phyloP scores from a whole-genome alignment of 2,888 invertebrate species.

The Thereva unica region DNA sequence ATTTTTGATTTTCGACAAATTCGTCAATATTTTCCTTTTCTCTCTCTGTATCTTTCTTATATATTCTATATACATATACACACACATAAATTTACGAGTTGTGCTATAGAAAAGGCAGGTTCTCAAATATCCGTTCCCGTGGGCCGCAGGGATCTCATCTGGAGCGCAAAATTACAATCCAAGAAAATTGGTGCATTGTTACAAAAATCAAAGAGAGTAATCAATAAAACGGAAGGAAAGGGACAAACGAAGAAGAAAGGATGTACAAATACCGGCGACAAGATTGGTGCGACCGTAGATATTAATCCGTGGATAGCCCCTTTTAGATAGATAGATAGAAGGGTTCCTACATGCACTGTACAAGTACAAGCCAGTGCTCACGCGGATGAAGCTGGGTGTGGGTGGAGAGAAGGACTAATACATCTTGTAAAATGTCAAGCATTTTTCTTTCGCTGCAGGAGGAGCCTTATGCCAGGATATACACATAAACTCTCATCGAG shows the following conservation, averaged over 20 bases:
- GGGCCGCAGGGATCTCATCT: neutral
- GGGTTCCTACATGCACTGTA: neutral
- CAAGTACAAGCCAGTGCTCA: too few relatives aligned
- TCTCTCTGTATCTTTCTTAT: too few relatives aligned
- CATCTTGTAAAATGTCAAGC: too few relatives aligned
- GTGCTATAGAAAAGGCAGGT: neutral
- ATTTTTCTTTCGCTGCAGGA: too few relatives aligned
- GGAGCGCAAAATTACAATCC: conserved; percentile 20
- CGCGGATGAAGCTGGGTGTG: too few relatives aligned
- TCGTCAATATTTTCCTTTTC: conserved; percentile 20
- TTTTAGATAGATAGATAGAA: conserved; percentile 2
- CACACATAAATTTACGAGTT: conserved; percentile 18
- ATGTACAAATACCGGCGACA: conserved; percentile 21
- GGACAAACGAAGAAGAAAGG: neutral
- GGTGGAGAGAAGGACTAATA: too few relatives aligned
- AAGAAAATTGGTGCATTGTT: conserved; percentile 32
- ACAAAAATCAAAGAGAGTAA: conserved; percentile 27
- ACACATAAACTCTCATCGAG: too few relatives aligned
- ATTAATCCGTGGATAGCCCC: conserved; percentile 9
- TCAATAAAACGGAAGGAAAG: conserved; percentile 16
- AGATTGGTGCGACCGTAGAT: conserved; percentile 19
- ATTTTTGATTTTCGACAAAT: conserved; percentile 33
- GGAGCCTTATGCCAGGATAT: too few relatives aligned
- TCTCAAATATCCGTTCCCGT: neutral
- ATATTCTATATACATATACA: neutral